phyloP scores from a whole-genome alignment of 2,113 vertebrate species.

The Ariopsis seemanni region DNA sequence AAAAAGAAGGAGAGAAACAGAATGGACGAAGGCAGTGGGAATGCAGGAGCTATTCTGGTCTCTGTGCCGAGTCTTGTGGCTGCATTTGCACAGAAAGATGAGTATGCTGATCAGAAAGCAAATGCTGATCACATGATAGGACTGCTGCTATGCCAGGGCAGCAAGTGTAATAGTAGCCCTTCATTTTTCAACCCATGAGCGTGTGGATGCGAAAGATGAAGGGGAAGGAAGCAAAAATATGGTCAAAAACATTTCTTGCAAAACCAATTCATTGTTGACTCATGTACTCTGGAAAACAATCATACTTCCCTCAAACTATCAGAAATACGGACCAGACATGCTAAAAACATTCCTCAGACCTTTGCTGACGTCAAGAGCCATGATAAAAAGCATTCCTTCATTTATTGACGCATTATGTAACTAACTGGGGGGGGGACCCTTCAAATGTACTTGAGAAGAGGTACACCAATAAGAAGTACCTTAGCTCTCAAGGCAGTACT shows the following conservation, averaged over 20 bases:
- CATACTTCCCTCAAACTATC: neutral
- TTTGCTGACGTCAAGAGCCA: conserved; percentile 41
- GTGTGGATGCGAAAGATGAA: neutral
- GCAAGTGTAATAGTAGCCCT: neutral
- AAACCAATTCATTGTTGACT: neutral
- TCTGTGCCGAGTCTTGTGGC: neutral
- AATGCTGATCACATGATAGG: conserved; percentile 23
- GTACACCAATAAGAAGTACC: neutral
- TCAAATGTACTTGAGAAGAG: neutral
- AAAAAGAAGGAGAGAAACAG: too few relatives aligned
- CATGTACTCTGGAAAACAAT: conserved; percentile 20
- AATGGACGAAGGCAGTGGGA: conserved; percentile 9
- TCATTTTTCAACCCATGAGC: neutral
- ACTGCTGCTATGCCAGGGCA: neutral
- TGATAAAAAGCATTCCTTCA: conserved; percentile 44
- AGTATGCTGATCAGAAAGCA: conserved; percentile 21
- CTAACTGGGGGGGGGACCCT: too few relatives aligned
- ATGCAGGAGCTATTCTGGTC: conserved; percentile 33
- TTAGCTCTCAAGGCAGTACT: neutral
- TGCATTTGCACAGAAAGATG: conserved; percentile 29
- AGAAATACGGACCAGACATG: conserved; percentile 27
- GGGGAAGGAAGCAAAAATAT: neutral
- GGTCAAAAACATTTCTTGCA: too few relatives aligned
- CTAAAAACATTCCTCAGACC: conserved; percentile 46
- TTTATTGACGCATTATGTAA: conserved; percentile 38